Evolutionary conservation across 53 echinoderm and acorn worm genomes (phyloP), one percentile per base, ranked within the genome.

Genomic region (Arbacia lixula): DNA sequence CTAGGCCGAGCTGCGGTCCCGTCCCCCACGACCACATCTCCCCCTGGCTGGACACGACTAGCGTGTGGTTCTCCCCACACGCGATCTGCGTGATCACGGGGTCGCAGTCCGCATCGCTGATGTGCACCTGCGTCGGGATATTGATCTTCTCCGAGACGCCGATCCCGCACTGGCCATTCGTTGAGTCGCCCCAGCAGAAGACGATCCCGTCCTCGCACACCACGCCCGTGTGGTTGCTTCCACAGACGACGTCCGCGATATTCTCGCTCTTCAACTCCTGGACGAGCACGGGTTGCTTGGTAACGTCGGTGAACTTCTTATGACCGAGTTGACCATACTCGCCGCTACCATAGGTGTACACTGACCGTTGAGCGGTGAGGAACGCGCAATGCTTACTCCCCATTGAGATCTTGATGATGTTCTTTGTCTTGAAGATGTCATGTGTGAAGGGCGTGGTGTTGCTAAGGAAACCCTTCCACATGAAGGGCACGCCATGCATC

Each of bases 1-100:
- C 92, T 14, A 94, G 85, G 42, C 99, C 99, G 5, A 99, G 92
- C 72, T 99, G 99, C 17, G 92, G 92, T 24, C 99, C 99, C 16
- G 91, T 83, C 4, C 99, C 99, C 99, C 99, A 99, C 3, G 95
- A 84, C 99, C 99, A 99, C 24, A 99, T 82, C 87, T 99, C 95
- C 2, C 95, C 92, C 54, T 90, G 85, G 40, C 85, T 81, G 2
- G 92, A 86, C 53, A 95, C 83, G 1, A 92, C 99, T n/a, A 92
- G 84, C 0, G 99, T 99, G 81, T 98, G 99, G 5, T 88, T 78
- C 43, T 95, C 99, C 3, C 99, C 99, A 36, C 99, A 99, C 19
- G 92, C 85, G 0, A 99, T 66, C 84, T 99, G 90, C 12, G 99
- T 98, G 35, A 98, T 88, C 32, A 95, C 53, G 0, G 94, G 99